These are phyloP conservation scores for Monodelphis domestica DNA, from an alignment of 2,797 vertebrate species.

Conservation along the genomic window DNA sequence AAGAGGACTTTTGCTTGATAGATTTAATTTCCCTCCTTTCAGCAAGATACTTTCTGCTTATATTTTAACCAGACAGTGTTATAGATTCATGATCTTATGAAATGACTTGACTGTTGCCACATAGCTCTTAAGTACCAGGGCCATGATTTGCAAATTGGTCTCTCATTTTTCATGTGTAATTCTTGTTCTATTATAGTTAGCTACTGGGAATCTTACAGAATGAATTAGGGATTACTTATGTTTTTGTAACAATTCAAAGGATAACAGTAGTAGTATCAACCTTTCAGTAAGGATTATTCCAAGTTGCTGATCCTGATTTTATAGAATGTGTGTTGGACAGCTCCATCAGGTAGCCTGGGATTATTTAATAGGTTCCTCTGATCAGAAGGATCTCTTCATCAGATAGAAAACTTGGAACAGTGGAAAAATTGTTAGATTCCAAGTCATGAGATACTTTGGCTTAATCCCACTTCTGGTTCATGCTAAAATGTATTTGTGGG, in stretches of 20 bases:
- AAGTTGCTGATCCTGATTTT: conserved; percentile 14
- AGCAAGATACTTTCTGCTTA: not conserved
- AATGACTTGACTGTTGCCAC: not conserved
- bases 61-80: not conserved
- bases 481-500: not conserved
- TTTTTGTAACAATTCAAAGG: not conserved
- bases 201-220: not conserved
- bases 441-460: not conserved
- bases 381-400: not conserved
- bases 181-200: not conserved
- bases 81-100: not conserved
- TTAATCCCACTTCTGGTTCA: not conserved
- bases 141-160: not conserved
- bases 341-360: not conserved
- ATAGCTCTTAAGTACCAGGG: not conserved
- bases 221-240: not conserved
- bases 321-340: not conserved
- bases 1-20: conserved; percentile 21
- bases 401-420: not conserved
- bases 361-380: not conserved
- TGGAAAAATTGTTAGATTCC: not conserved
- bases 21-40: conserved; percentile 34
- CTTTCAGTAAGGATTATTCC: not conserved
- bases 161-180: not conserved
- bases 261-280: not conserved